phyloP scores from a whole-genome alignment of 2,797 vertebrate species.

The Otolemur crassicaudatus region DNA sequence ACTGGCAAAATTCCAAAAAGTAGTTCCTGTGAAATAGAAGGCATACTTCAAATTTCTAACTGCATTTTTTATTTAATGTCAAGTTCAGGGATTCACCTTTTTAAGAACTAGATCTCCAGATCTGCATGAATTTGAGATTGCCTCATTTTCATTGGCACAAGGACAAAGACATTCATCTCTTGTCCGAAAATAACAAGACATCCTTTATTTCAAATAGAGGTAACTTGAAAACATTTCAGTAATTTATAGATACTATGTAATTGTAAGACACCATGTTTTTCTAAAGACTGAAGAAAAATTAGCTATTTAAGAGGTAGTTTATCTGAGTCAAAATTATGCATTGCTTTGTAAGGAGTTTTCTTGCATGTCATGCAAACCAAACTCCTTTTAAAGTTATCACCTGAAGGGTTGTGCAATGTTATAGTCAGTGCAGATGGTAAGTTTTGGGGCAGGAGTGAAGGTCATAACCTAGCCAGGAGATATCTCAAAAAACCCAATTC shows the following conservation, averaged over 20 bases:
- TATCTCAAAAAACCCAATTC: background rate
- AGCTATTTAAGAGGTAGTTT: slow-evolving; percentile 70
- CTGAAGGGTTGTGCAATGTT: background rate
- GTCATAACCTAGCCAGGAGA: background rate
- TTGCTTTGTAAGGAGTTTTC: slow-evolving; percentile 42
- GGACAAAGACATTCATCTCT: slow-evolving; percentile 63
- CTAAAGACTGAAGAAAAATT: slow-evolving; percentile 73
- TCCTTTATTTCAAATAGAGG: slow-evolving; percentile 67
- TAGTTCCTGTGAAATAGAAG: background rate
- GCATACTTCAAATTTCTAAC: background rate
- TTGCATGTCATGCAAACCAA: slow-evolving; percentile 12
- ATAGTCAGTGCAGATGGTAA: background rate
- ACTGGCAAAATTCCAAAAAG: slow-evolving; percentile 59
- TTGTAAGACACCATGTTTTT: slow-evolving; percentile 72
- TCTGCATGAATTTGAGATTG: background rate
- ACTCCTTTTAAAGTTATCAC: slow-evolving; percentile 73
- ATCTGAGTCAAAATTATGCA: slow-evolving; percentile 70
- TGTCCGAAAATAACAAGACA: slow-evolving; percentile 67
- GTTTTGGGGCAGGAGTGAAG: background rate
- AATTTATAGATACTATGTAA: slow-evolving; percentile 73
- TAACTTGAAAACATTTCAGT: slow-evolving; percentile 67
- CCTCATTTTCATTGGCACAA: slow-evolving; percentile 55
- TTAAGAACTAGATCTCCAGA: slow-evolving; percentile 28
- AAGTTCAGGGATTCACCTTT: slow-evolving; percentile 19
- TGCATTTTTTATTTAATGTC: background rate